A percentile compares a stretch with the other conserved stretches of the same genome.
phyloP scores from a whole-genome alignment of 2,888 invertebrate species.

The Xanthorhoe spadicearia region DNA sequence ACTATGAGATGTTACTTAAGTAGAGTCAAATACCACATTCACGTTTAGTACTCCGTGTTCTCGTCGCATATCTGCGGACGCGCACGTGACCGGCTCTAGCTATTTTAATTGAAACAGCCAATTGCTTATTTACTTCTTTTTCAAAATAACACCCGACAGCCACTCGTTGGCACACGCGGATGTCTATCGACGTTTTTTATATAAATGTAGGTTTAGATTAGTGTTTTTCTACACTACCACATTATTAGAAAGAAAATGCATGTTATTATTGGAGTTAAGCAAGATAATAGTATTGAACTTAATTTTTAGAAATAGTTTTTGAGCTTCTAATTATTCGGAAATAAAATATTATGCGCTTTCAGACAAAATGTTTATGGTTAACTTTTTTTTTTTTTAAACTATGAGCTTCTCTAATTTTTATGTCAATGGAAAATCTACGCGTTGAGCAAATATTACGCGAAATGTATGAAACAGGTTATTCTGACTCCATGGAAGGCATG shows the following conservation, averaged over 20 bases:
- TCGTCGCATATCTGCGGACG: conserved; percentile 13
- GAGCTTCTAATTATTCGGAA: no score
- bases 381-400: neutral
- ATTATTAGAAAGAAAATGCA: neutral
- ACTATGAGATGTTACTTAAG: neutral
- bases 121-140: conserved; percentile 34
- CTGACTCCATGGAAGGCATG: conserved; percentile 41
- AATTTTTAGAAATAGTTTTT: no score
- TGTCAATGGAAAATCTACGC: conserved; percentile 26
- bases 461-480: conserved; percentile 52
- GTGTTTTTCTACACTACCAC: neutral
- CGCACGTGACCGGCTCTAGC: conserved; percentile 34
- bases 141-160: conserved; percentile 8
- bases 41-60: conserved; percentile 15
- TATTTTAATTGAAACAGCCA: conserved; percentile 40
- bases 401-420: conserved; percentile 4
- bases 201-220: neutral
- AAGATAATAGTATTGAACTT: neutral
- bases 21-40: conserved; percentile 15
- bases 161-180: conserved; percentile 7
- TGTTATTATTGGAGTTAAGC: no score
- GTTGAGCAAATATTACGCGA: conserved; percentile 34
- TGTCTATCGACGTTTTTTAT: conserved; percentile 1
- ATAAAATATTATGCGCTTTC: no score
- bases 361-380: no score